Evolutionary conservation across 2,797 vertebrate genomes (phyloP), one percentile per base, ranked within the genome.

Genomic region (Hydrophis major): DNA sequence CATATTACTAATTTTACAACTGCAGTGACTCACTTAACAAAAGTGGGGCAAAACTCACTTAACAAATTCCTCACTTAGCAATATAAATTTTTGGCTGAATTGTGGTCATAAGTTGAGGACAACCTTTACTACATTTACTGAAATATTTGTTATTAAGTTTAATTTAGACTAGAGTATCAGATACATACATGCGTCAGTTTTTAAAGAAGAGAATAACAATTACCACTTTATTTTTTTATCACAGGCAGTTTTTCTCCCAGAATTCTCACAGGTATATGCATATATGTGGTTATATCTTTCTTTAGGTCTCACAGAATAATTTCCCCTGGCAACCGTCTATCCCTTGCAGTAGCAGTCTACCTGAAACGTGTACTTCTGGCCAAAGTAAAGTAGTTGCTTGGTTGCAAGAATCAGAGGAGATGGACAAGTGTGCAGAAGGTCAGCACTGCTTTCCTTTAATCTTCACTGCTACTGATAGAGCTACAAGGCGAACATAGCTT

Each of bases 351-450:
- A 99, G 96, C 96, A 99, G 98, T 97, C 98, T 99, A 93, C 99
- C 99, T 1, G 98, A 98, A 16, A 99, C 98, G 91, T 99, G 98
- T 96, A 99, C 99, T 4, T 99, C 99, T 0, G 99, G 99, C 90
- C 99, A 99, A 97, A 99, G 98, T 96, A 99, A 99, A 96, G 99
- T 99, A 96, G 99, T 97, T 0, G 99, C 99, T 37, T 99, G 99
- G 99, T 97, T 99, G 90, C 98, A 99, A 97, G 99, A 99, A 94
- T 99, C 99, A 0, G 99, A 99, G 96, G 99, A 99, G 95, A 99
- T 99, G 99, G 99, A 99, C 97, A 99, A 99, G 95, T 99, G 99
- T 97, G 98, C 99, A 37, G 99, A 99, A 98, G 99, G 99, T 99
- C 94, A 97, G 97, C 96, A 32, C 2, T 16, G 28, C 74, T 57